Conservation (phyloP, 2,113 vertebrate genomes). For the Gadus chalcogrammus region DNA sequence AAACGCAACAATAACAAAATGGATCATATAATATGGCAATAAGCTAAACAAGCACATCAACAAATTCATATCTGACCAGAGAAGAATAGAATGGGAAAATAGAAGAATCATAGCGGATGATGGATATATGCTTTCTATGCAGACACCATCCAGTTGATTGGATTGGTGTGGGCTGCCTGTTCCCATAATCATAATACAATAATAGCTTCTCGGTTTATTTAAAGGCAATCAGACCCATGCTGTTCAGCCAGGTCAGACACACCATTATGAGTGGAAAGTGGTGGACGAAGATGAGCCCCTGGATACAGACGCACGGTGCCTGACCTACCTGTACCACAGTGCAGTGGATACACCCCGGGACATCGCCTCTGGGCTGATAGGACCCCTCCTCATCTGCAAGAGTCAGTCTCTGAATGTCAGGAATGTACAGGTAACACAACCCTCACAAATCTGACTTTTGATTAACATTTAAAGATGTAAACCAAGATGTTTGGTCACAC, state of each 20-base stretch:
- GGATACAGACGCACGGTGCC: constrained; percentile 79
- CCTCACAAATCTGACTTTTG: background rate
- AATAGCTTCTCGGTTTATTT: background rate
- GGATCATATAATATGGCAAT: too few species aligned
- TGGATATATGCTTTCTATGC: too few species aligned
- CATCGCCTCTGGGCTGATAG: constrained; percentile 90
- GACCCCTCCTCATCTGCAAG: constrained; percentile 94
- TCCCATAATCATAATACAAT: background rate
- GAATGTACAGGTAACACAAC: constrained; percentile 85
- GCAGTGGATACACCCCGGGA: constrained; percentile 84
- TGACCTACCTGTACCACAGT: constrained; percentile 92
- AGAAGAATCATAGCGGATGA: too few species aligned
- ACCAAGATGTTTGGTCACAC: too few species aligned
- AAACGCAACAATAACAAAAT: too few species aligned
- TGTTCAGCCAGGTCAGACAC: constrained; percentile 82
- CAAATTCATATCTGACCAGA: too few species aligned
- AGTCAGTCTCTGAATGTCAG: constrained; percentile 82
- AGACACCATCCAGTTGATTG: too few species aligned
- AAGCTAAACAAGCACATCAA: too few species aligned
- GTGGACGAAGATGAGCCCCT: constrained; percentile 83
- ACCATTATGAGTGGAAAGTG: constrained; percentile 86
- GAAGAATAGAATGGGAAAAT: too few species aligned
- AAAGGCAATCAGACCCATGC: constrained; percentile 79
- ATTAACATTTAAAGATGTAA: too few species aligned
- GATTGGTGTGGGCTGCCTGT: too few species aligned